Evolutionary conservation across 2,797 vertebrate genomes (phyloP).

Genomic region (Parambassis ranga): DNA sequence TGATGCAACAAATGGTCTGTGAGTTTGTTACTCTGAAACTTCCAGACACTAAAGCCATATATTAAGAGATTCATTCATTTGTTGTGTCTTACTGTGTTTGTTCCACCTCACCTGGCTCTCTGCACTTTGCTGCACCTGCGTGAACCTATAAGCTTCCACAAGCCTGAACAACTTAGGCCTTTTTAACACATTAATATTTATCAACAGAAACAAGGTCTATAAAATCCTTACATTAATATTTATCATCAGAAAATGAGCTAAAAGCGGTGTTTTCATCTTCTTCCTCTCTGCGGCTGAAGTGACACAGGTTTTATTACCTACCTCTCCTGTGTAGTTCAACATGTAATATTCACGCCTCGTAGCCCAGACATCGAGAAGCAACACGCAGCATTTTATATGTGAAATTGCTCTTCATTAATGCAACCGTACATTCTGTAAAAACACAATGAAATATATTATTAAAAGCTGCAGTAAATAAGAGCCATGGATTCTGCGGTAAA

Average conservation of each 20-base stretch:
- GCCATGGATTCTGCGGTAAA: background rate
- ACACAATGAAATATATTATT: background rate
- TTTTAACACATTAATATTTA: constrained; percentile 13
- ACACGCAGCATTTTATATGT: background rate
- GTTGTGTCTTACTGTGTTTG: background rate
- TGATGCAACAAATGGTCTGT: no score
- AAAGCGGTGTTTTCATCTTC: constrained; percentile 5
- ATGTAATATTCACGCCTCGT: constrained; percentile 13
- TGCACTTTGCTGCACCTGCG: background rate
- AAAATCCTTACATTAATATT: constrained; percentile 19
- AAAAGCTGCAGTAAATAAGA: background rate
- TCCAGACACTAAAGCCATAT: background rate
- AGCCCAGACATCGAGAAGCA: background rate
- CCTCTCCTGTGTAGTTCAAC: background rate
- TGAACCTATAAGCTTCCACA: background rate
- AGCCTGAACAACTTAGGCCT: background rate
- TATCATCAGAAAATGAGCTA: background rate
- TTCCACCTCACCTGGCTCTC: background rate
- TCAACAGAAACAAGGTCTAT: background rate
- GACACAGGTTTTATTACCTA: background rate
- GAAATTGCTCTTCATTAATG: constrained; percentile 3
- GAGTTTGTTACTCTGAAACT: background rate
- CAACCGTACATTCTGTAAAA: background rate
- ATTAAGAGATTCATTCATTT: background rate
- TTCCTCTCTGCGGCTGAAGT: constrained; percentile 7